Evolutionary conservation across 2,113 vertebrate species (phyloP).

Genomic region (Perca schrenkii): DNA sequence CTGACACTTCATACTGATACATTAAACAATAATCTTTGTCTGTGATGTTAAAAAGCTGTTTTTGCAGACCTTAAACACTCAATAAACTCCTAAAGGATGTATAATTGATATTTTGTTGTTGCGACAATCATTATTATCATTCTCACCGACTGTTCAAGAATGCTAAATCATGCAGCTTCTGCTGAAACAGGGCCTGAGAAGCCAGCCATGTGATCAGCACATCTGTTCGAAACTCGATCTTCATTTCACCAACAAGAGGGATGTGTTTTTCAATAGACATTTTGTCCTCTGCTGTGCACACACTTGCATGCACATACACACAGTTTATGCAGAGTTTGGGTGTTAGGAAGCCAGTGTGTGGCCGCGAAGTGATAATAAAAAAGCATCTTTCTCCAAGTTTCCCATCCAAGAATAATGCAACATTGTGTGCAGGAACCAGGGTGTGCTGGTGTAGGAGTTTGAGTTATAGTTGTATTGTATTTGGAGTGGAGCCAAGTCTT

Average conservation of each 20-base stretch:
- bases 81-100: not conserved
- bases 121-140: not conserved
- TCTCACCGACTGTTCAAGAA: not conserved
- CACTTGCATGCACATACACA: not conserved
- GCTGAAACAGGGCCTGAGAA: conserved; percentile 7
- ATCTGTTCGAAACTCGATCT: conserved; percentile 64
- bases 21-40: not conserved
- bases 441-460: conserved; percentile 46
- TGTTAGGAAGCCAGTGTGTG: conserved; percentile 20
- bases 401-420: conserved; percentile 21
- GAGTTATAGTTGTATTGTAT: conserved; percentile 57
- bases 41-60: not conserved
- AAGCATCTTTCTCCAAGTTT: conserved; percentile 22
- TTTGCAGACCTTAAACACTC: not conserved
- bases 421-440: conserved; percentile 28
- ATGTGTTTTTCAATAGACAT: conserved; percentile 39
- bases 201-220: conserved; percentile 54
- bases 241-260: conserved; percentile 23
- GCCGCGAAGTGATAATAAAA: conserved; percentile 2
- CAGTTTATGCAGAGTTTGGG: not conserved
- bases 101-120: conserved; percentile 11
- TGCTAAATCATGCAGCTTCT: not conserved
- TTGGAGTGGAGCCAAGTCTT: conserved; percentile 65
- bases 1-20: not conserved
- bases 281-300: conserved; percentile 33